Conservation (phyloP, 1,140 invertebrate genomes). For the Drosophila setifemur region DNA sequence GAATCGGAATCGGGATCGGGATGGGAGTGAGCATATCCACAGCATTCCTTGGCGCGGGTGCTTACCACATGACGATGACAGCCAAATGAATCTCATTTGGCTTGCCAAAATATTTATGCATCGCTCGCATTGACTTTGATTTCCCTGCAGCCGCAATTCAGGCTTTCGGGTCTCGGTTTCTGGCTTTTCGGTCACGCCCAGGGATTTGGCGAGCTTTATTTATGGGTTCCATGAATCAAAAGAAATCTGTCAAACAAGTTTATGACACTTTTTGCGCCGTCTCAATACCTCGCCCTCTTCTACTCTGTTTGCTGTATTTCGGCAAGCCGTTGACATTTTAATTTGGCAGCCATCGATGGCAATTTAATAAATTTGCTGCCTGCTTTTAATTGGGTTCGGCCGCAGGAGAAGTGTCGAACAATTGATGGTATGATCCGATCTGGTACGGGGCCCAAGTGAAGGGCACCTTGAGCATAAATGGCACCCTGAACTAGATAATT, state of each 20-base stretch:
- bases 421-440: conserved; percentile 41
- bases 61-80: conserved; percentile 61
- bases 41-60: conserved; percentile 59
- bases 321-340: conserved; percentile 70
- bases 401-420: conserved; percentile 46
- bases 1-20: background rate
- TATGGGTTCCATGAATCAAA: conserved; percentile 70
- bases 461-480: conserved; percentile 45
- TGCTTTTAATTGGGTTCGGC: conserved; percentile 61
- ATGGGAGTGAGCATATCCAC: conserved; percentile 8
- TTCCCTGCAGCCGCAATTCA: conserved; percentile 30
- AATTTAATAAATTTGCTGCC: conserved; percentile 71
- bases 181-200: conserved; percentile 58
- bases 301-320: conserved; percentile 12
- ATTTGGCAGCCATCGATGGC: conserved; percentile 77
- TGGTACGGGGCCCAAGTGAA: conserved; percentile 7
- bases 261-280: conserved; percentile 62
- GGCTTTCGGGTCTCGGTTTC: conserved; percentile 14
- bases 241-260: conserved; percentile 76
- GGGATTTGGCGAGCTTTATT: conserved; percentile 51
- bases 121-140: conserved; percentile 70
- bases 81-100: conserved; percentile 77
- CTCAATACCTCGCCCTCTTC: background rate
- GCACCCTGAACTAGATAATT: conserved; percentile 21
- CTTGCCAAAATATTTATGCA: conserved; percentile 77